Evolutionary conservation across 2,888 invertebrate species (phyloP), one percentile per base, ranked within the genome.

Genomic region (Drosophila kambysellisi): DNA sequence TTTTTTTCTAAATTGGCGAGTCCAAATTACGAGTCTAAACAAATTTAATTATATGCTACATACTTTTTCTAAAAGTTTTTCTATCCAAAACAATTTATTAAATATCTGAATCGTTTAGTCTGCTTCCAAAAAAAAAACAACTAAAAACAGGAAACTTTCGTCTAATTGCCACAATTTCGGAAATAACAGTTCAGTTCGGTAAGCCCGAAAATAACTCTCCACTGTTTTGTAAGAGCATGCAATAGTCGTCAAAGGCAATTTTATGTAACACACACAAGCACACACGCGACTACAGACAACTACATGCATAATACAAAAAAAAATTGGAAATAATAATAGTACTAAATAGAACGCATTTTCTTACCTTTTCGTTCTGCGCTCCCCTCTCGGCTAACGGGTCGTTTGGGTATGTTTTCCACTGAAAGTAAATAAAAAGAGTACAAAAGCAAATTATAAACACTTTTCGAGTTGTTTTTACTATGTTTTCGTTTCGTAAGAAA

Each of bases 351-450:
- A 54, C 37, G 56, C n/a, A 50, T 54, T 37, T 46, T 48, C n/a
- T 83, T 84, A 93, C 93, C 91, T 93, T 92, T 93, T 82, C 92
- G 90, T 82, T 93, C 93, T 79, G 90, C 91, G 76, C 93, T 93
- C 71, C 92, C 92, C 86, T 93, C 93, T 73, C 93, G 93, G 83
- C 92, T 93, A 81, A 92, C 93, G 78, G 88, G 81, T 89, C 87
- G 90, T 84, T 91, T 88, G 88, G 89, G 89, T 90, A 90, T 85
- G 77, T 90, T 90, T 91, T 93, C 93, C 92, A 87, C 87, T 92
- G 87, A 56, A 92, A 92, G 79, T 75, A 85, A 70, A 88, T 72
- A 78, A 70, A 70, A 71, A 75, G 63, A 73, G 60, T 33, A 70
- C 60, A 70, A 70, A 70, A 41, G 29, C 33, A 67, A 62, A 66